phyloP scores from a whole-genome alignment of 2,113 vertebrate species.

The Benitochromis conjunctus region DNA sequence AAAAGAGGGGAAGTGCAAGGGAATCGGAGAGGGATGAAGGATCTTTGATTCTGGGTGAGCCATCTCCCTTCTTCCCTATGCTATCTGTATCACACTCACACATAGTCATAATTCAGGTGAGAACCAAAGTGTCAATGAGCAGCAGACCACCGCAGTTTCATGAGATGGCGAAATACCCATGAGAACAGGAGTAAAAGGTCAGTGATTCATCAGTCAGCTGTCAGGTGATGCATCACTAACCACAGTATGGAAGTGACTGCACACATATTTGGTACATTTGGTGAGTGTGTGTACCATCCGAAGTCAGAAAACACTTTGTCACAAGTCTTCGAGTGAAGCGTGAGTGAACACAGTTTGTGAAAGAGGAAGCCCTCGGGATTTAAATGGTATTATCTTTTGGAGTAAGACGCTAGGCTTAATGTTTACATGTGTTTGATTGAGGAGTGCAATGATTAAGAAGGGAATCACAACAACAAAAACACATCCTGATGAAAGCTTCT shows the following conservation, averaged over 20 bases:
- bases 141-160: conserved; percentile 31
- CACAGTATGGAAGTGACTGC: not conserved
- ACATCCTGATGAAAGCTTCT: not conserved
- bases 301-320: not conserved
- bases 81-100: not conserved
- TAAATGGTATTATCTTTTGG: not conserved
- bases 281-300: not conserved
- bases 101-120: conserved; percentile 36
- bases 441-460: not conserved
- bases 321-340: not conserved
- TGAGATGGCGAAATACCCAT: conserved; percentile 31
- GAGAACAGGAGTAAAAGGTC: conserved; percentile 62
- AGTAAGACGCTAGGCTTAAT: not conserved
- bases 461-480: not conserved
- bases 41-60: not conserved
- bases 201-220: conserved; percentile 58
- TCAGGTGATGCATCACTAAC: conserved; percentile 45
- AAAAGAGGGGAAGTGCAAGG: not conserved
- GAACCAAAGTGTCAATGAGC: conserved; percentile 29
- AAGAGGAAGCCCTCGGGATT: not conserved
- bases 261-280: not conserved
- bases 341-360: not conserved
- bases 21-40: not conserved
- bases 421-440: not conserved
- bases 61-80: not conserved